Evolutionary conservation across 2,797 vertebrate species (phyloP).

Genomic region (Molossus molossus): DNA sequence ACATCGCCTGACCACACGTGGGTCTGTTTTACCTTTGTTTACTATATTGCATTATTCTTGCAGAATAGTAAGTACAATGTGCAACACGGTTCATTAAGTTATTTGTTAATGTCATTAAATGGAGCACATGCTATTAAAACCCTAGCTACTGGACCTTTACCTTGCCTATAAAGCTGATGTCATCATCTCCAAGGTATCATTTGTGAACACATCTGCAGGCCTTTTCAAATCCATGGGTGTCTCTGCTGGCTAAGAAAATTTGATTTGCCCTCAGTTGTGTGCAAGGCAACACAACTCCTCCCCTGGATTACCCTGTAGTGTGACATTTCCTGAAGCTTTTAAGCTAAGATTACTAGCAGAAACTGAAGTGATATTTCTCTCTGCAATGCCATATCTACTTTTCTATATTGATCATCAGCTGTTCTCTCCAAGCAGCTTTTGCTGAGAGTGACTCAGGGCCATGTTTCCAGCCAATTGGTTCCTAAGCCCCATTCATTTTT

Average conservation of each 20-base stretch:
- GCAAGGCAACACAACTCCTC: background rate
- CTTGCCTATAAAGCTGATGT: background rate
- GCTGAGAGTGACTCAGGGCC: background rate
- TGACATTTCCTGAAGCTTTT: constrained; percentile 31
- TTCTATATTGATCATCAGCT: background rate
- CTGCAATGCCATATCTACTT: background rate
- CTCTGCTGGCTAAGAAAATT: constrained; percentile 62
- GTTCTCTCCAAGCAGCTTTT: constrained; percentile 52
- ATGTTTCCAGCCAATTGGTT: background rate
- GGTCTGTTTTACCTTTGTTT: constrained; percentile 25
- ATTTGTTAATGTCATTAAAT: constrained; percentile 47
- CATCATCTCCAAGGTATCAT: constrained; percentile 28
- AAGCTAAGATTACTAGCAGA: background rate
- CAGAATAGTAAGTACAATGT: background rate
- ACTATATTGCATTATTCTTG: background rate
- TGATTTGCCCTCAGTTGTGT: constrained; percentile 10
- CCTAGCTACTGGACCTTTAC: constrained; percentile 34
- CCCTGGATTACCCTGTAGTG: constrained; percentile 30
- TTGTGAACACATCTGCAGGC: background rate
- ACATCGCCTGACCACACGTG: background rate
- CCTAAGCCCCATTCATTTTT: background rate
- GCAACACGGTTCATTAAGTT: background rate
- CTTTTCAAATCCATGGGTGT: background rate
- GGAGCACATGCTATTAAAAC: constrained; percentile 47
- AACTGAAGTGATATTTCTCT: background rate